Evolutionary conservation across 2,797 vertebrate genomes (phyloP).

Genomic region (Enoplosus armatus): DNA sequence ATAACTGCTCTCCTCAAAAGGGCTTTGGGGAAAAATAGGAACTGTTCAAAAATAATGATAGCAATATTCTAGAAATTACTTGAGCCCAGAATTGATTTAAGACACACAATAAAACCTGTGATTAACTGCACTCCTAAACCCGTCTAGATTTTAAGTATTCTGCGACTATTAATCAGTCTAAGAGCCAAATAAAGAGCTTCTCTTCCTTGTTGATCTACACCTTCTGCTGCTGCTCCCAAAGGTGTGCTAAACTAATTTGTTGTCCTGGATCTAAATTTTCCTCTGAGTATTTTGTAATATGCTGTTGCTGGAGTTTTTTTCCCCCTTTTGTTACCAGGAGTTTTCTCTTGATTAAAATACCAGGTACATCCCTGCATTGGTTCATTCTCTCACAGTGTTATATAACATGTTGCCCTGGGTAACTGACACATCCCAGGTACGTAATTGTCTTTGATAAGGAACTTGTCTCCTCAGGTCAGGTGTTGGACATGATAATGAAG

Average conservation of each 20-base stretch:
- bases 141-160: conserved; percentile 61
- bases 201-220: conserved; percentile 62
- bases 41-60: conserved; percentile 68
- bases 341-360: conserved; percentile 51
- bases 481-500: conserved; percentile 69
- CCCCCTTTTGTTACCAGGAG: not conserved
- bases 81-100: conserved; percentile 72
- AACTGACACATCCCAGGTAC: conserved; percentile 38
- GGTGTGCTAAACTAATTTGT: conserved; percentile 55
- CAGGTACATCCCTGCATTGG: conserved; percentile 1
- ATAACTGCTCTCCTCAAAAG: conserved; percentile 54
- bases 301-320: conserved; percentile 5
- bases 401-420: conserved; percentile 36
- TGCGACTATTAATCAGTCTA: conserved; percentile 63
- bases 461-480: conserved; percentile 53
- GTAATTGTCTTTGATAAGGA: conserved; percentile 66
- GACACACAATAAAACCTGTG: conserved; percentile 56
- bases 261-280: conserved; percentile 40
- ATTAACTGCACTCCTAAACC: conserved; percentile 68
- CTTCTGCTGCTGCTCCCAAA: conserved; percentile 58
- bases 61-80: conserved; percentile 69
- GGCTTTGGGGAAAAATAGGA: conserved; percentile 53
- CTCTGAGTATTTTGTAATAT: conserved; percentile 42
- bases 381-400: conserved; percentile 28
- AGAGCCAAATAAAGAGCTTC: conserved; percentile 64